Evolutionary conservation across 2,113 vertebrate species (phyloP).

Genomic region (Probosciger aterrimus): DNA sequence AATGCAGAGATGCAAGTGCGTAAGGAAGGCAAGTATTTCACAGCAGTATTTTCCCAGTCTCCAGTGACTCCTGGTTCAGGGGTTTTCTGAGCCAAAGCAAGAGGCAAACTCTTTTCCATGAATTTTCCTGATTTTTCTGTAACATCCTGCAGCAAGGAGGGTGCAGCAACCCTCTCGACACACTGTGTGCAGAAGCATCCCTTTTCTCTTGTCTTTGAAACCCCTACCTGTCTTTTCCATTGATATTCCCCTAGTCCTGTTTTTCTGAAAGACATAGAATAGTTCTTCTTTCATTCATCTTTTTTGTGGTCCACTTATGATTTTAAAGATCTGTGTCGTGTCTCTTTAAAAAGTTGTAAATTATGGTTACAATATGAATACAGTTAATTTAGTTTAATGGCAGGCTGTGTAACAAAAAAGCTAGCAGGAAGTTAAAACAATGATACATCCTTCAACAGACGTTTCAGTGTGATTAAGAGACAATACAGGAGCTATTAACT

Average conservation of each 20-base stretch:
- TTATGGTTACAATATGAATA: background rate
- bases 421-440: slow-evolving; percentile 51
- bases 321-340: background rate
- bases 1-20: background rate
- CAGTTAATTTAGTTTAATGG: slow-evolving; percentile 2
- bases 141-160: background rate
- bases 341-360: slow-evolving; percentile 25
- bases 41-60: background rate
- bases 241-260: background rate
- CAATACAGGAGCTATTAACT: slow-evolving; percentile 56
- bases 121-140: background rate
- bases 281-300: background rate
- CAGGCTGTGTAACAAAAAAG: background rate
- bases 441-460: slow-evolving; percentile 38
- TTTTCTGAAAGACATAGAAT: background rate
- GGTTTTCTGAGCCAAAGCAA: background rate
- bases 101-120: background rate
- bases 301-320: background rate
- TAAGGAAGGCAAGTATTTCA: background rate
- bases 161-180: background rate
- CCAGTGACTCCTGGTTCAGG: background rate
- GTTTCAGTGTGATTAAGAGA: slow-evolving; percentile 31
- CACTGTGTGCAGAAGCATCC: background rate
- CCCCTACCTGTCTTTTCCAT: background rate
- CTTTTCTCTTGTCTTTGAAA: background rate